phyloP scores from a whole-genome alignment of 2,113 vertebrate genomes.

The Gymnorhina tibicen region DNA sequence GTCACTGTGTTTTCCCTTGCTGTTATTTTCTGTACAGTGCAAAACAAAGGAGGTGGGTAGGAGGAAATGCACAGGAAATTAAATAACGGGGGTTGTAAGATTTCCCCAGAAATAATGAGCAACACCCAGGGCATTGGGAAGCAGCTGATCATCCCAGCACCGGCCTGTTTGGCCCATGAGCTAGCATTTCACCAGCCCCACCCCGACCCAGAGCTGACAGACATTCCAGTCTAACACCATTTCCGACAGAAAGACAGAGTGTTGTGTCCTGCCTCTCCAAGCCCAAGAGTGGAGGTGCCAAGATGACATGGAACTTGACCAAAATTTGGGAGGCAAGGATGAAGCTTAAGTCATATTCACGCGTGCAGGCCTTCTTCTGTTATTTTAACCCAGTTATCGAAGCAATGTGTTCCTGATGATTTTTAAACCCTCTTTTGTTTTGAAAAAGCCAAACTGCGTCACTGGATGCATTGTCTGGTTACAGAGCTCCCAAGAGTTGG shows the following conservation, averaged over 20 bases:
- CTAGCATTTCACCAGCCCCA: background rate
- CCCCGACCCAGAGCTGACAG: accelerated
- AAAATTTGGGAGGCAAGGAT: background rate
- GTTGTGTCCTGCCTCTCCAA: background rate
- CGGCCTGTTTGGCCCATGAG: background rate
- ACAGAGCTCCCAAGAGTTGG: background rate
- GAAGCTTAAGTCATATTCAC: background rate
- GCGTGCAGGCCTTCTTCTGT: background rate
- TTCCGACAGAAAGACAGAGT: background rate
- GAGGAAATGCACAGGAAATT: background rate
- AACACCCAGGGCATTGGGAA: accelerated
- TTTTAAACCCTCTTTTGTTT: slow-evolving; percentile 17
- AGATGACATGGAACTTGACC: background rate
- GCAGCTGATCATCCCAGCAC: background rate
- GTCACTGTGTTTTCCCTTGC: background rate
- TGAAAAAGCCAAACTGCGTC: background rate
- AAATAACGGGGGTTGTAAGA: background rate
- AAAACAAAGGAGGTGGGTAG: background rate
- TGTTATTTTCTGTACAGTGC: background rate
- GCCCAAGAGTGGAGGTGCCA: background rate
- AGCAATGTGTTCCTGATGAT: slow-evolving; percentile 1
- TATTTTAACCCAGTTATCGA: slow-evolving; percentile 15
- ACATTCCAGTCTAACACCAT: background rate
- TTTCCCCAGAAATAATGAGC: background rate
- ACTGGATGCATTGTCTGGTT: background rate